Conservation (phyloP, 2,113 vertebrate genomes). For the Tupaia tana region DNA sequence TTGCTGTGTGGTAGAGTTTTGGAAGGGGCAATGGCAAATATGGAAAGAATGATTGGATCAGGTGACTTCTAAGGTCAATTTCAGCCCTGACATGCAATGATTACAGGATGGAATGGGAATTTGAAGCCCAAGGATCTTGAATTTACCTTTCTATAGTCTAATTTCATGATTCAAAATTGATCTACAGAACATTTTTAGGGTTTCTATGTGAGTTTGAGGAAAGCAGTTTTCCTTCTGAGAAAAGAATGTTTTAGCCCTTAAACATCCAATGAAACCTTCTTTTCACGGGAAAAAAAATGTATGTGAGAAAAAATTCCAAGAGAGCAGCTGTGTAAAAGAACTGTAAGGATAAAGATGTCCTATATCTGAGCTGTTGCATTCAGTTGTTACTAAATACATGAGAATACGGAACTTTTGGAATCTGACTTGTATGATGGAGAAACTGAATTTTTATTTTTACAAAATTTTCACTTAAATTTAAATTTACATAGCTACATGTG, state of each 20-base stretch:
- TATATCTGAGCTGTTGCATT: not conserved
- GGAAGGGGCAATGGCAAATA: not conserved
- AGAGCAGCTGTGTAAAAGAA: not conserved
- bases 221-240: slow-evolving; percentile 4
- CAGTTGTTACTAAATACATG: not conserved
- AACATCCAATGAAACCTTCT: not conserved
- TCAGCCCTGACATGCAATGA: not conserved
- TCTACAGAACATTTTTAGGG: not conserved
- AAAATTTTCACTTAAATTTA: slow-evolving; percentile 35
- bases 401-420: not conserved
- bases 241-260: not conserved
- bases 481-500: not conserved
- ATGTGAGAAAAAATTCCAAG: not conserved
- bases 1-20: not conserved
- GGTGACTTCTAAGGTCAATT: not conserved
- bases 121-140: not conserved
- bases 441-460: slow-evolving; percentile 19
- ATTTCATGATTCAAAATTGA: not conserved
- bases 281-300: not conserved
- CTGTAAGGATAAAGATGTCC: not conserved
- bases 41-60: not conserved
- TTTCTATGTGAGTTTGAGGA: not conserved
- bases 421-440: not conserved
- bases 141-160: not conserved
- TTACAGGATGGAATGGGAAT: not conserved